Evolutionary conservation across 2,797 vertebrate genomes (phyloP).

Genomic region (Bovichtus variegatus): DNA sequence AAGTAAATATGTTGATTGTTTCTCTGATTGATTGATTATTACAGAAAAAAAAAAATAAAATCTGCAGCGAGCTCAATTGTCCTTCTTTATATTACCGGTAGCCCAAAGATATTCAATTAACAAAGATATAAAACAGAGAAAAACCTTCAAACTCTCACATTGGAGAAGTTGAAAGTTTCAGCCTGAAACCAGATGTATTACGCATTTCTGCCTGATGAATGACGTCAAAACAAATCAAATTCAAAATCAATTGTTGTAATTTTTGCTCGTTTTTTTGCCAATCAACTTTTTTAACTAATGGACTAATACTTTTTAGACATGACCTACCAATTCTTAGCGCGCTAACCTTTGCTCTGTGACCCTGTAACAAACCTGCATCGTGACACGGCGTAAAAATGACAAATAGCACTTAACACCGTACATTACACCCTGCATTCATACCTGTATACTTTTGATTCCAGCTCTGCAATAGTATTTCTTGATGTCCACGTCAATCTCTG

Average conservation of each 20-base stretch:
- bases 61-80: not conserved
- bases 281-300: too few relatives aligned
- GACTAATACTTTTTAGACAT: too few relatives aligned
- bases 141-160: not conserved
- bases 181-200: not conserved
- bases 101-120: too few relatives aligned
- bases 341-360: not conserved
- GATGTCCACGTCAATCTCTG: slow-evolving; percentile 95
- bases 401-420: not conserved
- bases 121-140: not conserved
- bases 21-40: too few relatives aligned
- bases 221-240: not conserved
- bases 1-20: not conserved
- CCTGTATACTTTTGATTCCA: slow-evolving; percentile 98
- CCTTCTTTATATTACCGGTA: not conserved
- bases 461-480: slow-evolving; percentile 97
- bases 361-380: not conserved
- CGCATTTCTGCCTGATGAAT: not conserved
- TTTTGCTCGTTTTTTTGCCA: not conserved
- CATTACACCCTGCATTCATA: slow-evolving; percentile 46
- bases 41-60: too few relatives aligned
- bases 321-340: not conserved
- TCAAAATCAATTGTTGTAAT: not conserved
- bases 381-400: not conserved
- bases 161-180: too few relatives aligned